Conservation (phyloP, 2,797 vertebrate genomes). For the Chelon labrosus region DNA sequence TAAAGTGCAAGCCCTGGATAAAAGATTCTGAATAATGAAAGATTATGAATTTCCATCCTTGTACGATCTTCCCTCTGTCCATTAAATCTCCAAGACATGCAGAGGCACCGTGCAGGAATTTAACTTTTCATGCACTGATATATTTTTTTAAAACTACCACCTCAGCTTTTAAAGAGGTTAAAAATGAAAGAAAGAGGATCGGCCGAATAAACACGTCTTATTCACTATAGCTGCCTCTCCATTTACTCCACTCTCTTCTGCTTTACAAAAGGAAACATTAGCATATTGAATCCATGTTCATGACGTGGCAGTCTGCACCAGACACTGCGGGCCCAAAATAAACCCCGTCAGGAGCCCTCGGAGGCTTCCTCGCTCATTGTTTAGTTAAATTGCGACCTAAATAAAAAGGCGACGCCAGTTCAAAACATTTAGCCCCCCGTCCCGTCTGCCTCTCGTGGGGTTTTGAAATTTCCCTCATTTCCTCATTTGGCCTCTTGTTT, state of each 20-base stretch:
- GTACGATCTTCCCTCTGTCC: too few relatives aligned
- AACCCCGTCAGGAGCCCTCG: not conserved
- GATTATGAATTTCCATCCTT: too few relatives aligned
- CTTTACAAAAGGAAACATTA: not conserved
- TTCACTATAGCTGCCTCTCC: too few relatives aligned
- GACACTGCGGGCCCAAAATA: not conserved
- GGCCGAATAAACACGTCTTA: too few relatives aligned
- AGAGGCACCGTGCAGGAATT: too few relatives aligned
- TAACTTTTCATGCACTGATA: not conserved
- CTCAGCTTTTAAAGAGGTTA: conserved; percentile 1
- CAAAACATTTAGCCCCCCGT: too few relatives aligned
- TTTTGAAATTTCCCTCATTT: not conserved
- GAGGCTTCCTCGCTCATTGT: not conserved
- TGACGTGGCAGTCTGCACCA: not conserved
- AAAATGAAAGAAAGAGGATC: too few relatives aligned
- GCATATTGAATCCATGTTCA: not conserved
- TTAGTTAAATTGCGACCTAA: conserved; percentile 4
- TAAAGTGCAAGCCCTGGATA: too few relatives aligned
- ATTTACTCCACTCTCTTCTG: too few relatives aligned
- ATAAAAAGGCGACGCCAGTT: not conserved
- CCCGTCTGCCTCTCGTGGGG: not conserved
- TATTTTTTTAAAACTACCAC: not conserved
- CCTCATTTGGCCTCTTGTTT: too few relatives aligned
- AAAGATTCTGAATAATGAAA: too few relatives aligned
- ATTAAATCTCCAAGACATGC: too few relatives aligned